Base-by-base conservation (phyloP, 2,888 invertebrate species). In the Miltochrista miniata region DNA sequence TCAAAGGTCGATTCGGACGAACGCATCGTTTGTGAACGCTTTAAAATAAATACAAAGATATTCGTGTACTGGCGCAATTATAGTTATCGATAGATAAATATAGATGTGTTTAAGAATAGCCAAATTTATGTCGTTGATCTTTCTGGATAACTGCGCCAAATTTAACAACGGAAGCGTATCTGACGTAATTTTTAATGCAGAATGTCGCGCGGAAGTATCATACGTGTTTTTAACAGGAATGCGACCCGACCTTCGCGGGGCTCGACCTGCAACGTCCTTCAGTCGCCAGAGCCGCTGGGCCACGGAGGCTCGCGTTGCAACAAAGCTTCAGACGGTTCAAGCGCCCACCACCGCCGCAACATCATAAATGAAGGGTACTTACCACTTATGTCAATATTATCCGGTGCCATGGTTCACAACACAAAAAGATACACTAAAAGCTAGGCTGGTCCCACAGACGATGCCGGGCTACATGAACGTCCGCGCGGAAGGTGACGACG, bases 331-430 rank as follows among this genome's bases (percentile, higher is more conserved):
- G 24, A 18, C 4, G 9, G 9, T 10, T 12, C 11, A 44, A 35
- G 44, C 11, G 13, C 24, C 24, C 34, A 11, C 9, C 31, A 31
- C 13, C 12, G 2, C 15, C 10, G 11, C 35, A 12, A 24, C 15
- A 13, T 15, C 15, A n/a, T 38, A 38, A 38, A 18, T 38, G 8
- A 5, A 35, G 42, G 33, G 40, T 48, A 86, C 88, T 88, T 72
- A 88, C 88, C 61, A 55, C 81, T 80, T 67, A 85, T 72, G 50
- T 70, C 75, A 64, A 82, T 74, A 64, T 67, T 79, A 68, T 68
- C 78, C 56, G 82, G 72, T 63, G 76, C 83, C 89, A 89, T 88
- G 74, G 66, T 77, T 71, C 70, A 63, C 55, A 54, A 52, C 72
- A 70, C 72, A 68, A 70, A 69, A 61, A 60, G 63, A 55, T 57